phyloP scores from a whole-genome alignment of 2,113 vertebrate species.

The Syngnathus floridae region DNA sequence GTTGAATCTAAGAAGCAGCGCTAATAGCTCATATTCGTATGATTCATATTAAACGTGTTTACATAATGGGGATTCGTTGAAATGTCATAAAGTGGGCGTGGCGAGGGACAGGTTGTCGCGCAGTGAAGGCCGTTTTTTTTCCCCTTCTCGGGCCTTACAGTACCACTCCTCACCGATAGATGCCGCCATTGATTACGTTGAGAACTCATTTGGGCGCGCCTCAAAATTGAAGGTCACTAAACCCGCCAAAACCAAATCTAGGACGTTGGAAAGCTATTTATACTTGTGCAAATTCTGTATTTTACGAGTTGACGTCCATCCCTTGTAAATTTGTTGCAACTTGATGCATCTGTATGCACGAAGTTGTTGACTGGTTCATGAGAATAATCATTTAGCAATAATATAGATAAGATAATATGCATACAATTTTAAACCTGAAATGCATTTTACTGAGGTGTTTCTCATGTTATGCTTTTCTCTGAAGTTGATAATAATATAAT shows the following conservation, averaged over 20 bases:
- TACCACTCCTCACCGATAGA: background rate
- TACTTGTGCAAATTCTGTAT: background rate
- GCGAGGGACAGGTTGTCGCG: background rate
- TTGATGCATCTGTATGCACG: background rate
- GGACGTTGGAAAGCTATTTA: background rate
- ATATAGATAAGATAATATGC: background rate
- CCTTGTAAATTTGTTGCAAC: background rate
- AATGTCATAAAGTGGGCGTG: background rate
- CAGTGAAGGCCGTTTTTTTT: background rate
- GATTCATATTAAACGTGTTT: background rate
- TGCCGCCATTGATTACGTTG: conserved; percentile 3
- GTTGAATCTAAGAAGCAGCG: background rate
- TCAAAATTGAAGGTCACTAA: conserved; percentile 1
- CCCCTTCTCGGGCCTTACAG: background rate
- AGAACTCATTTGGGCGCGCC: background rate
- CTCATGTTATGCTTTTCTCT: background rate
- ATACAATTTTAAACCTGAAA: background rate
- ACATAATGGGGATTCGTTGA: background rate
- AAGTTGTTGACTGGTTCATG: background rate
- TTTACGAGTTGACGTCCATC: background rate
- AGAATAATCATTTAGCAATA: background rate
- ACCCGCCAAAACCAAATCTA: background rate
- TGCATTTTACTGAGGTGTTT: background rate
- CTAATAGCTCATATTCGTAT: background rate
- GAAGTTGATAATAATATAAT: background rate